Percentiles rank a stretch among this genome's conserved stretches.
These are phyloP conservation scores for Anser cygnoides DNA, from an alignment of 2,113 vertebrate species.

Conservation along the genomic window DNA sequence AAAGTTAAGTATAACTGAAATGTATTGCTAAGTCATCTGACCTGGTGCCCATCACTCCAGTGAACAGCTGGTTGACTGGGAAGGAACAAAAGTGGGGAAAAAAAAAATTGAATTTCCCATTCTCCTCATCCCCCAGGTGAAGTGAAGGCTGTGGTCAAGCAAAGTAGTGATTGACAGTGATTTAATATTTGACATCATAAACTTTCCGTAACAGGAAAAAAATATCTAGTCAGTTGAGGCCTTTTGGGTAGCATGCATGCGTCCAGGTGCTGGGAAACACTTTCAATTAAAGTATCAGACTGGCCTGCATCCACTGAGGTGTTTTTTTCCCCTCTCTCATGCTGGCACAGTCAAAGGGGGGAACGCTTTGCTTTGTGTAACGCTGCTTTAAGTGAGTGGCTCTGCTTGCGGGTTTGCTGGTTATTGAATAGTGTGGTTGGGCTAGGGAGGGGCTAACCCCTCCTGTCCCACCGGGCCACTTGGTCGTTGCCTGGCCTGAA, in stretches of 20 bases:
- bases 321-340: background rate
- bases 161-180: background rate
- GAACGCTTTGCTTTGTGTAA: background rate
- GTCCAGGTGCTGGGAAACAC: background rate
- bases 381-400: background rate
- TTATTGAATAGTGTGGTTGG: background rate
- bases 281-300: slow-evolving; percentile 1
- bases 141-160: background rate
- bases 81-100: background rate
- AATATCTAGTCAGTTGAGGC: background rate
- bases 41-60: background rate
- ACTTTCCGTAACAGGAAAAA: background rate
- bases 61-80: background rate
- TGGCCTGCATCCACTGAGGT: background rate
- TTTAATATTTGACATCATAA: background rate
- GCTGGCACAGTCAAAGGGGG: background rate
- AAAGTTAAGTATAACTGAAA: background rate
- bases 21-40: background rate
- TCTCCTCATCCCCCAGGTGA: background rate
- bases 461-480: background rate
- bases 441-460: background rate
- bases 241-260: background rate
- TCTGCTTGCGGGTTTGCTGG: slow-evolving; percentile 12
- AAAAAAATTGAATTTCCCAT: background rate
- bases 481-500: background rate